These are phyloP conservation scores for Paratilapia polleni DNA, from an alignment of 2,113 vertebrate species.

Conservation along the genomic window DNA sequence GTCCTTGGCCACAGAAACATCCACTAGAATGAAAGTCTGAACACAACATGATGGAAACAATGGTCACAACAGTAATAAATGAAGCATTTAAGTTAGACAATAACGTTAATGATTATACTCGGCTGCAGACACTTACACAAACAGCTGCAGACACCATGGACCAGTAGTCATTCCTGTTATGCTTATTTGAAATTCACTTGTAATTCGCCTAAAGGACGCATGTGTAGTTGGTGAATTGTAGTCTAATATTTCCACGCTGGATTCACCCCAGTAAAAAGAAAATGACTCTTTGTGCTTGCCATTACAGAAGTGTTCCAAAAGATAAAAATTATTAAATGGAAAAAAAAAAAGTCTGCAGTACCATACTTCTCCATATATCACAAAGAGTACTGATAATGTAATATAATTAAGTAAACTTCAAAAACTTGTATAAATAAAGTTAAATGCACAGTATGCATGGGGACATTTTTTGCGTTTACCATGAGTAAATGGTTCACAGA, in stretches of 20 bases:
- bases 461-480: not conserved
- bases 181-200: too few species aligned
- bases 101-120: not conserved
- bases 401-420: not conserved
- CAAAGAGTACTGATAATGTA: not conserved
- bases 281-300: not conserved
- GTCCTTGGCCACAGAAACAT: not conserved
- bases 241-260: not conserved
- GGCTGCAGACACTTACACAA: not conserved
- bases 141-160: not conserved
- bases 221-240: accelerated
- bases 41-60: not conserved
- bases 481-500: too few species aligned
- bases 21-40: not conserved
- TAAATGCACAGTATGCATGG: not conserved
- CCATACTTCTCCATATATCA: not conserved
- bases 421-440: not conserved
- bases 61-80: not conserved
- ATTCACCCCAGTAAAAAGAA: not conserved
- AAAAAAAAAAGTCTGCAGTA: not conserved
- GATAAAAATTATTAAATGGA: not conserved
- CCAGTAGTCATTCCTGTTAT: not conserved
- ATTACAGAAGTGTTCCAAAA: not conserved
- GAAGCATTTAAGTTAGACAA: not conserved
- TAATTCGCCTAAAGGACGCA: not conserved